These are phyloP conservation scores for Anoplopoma fimbria DNA, from an alignment of 2,113 vertebrate genomes.

Conservation along the genomic window DNA sequence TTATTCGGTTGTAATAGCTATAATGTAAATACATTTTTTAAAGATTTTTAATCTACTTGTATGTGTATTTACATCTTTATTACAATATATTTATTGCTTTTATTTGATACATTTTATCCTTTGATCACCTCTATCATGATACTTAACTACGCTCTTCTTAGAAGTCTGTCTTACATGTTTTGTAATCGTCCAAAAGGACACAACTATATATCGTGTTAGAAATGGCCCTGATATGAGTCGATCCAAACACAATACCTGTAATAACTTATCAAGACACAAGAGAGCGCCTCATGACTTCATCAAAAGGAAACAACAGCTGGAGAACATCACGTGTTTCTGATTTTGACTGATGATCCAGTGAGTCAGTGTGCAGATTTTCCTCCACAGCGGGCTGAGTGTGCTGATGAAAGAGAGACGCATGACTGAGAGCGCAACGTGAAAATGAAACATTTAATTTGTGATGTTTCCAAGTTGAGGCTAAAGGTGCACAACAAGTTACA, in stretches of 20 bases:
- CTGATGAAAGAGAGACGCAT: slow-evolving; percentile 14
- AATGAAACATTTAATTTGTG: not conserved
- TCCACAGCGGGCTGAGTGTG: not conserved
- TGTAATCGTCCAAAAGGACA: not conserved
- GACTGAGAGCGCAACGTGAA: not conserved
- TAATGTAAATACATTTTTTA: not conserved
- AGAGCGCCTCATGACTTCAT: slow-evolving; percentile 42
- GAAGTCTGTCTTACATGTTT: not conserved
- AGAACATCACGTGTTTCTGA: slow-evolving; percentile 3
- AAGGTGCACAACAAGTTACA: not conserved
- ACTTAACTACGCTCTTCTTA: not conserved
- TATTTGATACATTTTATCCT: not conserved
- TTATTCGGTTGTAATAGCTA: not conserved
- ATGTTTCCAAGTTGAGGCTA: not conserved
- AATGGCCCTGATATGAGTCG: not conserved
- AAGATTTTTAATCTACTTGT: not conserved
- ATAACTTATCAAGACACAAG: slow-evolving; percentile 50
- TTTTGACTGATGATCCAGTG: slow-evolving; percentile 9
- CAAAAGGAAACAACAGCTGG: not conserved
- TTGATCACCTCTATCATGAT: not conserved
- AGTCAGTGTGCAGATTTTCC: slow-evolving; percentile 6
- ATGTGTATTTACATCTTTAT: not conserved
- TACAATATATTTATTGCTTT: not conserved
- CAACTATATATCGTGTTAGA: not conserved
- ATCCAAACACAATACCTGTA: slow-evolving; percentile 12